phyloP scores from a whole-genome alignment of 2,113 vertebrate species.

The Cranoglanis bouderius region DNA sequence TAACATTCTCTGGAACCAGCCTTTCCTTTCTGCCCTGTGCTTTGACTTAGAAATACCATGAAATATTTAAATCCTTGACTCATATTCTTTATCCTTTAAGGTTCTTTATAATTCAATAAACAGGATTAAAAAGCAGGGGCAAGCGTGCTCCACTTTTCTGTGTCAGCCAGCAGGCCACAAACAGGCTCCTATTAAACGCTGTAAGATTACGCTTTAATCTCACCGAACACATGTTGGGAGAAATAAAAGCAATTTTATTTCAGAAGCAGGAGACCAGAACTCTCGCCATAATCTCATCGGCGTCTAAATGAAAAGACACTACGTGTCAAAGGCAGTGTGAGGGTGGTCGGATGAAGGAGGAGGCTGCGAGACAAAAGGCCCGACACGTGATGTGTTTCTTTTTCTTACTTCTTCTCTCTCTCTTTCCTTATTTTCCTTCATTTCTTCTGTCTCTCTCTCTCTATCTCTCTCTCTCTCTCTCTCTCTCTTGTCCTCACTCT shows the following conservation, averaged over 20 bases:
- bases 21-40: constrained; percentile 49
- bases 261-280: constrained; percentile 78
- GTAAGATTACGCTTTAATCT: constrained; percentile 87
- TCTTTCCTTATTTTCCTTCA: constrained; percentile 16
- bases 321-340: constrained; percentile 59
- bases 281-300: constrained; percentile 75
- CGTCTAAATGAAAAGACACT: constrained; percentile 65
- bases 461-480: constrained; percentile 41
- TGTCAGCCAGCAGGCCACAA: constrained; percentile 74
- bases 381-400: constrained; percentile 59
- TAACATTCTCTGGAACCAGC: constrained; percentile 35
- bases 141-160: constrained; percentile 68
- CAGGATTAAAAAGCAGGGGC: constrained; percentile 76
- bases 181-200: constrained; percentile 73
- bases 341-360: constrained; percentile 44
- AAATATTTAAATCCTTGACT: constrained; percentile 75
- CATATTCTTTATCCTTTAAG: constrained; percentile 80
- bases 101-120: constrained; percentile 86
- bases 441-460: constrained; percentile 40
- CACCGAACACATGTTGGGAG: constrained; percentile 85
- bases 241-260: constrained; percentile 93
- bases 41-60: constrained; percentile 71
- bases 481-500: constrained; percentile 38
- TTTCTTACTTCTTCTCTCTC: constrained; percentile 13
- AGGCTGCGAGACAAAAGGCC: constrained; percentile 56